These are phyloP conservation scores for Semnopithecus entellus DNA, from an alignment of 2,113 vertebrate genomes.

Conservation along the genomic window DNA sequence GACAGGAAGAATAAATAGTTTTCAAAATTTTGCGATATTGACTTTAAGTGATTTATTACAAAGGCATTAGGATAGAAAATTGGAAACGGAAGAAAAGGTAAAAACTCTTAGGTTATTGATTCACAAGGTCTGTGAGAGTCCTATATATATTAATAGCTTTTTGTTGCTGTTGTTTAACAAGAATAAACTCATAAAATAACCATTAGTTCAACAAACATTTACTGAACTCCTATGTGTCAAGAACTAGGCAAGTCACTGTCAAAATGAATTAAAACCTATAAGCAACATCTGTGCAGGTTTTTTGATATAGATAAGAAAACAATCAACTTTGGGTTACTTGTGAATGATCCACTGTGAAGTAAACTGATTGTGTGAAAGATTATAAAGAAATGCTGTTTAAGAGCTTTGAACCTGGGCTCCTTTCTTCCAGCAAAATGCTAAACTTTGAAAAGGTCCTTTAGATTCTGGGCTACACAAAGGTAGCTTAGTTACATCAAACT, in stretches of 20 bases:
- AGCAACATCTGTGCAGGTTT: neutral
- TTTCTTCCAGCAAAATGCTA: neutral
- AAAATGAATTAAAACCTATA: neutral
- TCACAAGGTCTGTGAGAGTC: neutral
- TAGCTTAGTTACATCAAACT: constrained; percentile 21
- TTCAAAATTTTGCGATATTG: constrained; percentile 1
- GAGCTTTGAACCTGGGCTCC: neutral
- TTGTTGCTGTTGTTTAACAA: constrained; percentile 27
- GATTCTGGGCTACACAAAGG: constrained; percentile 23
- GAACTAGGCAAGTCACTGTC: neutral
- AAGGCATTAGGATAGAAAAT: neutral
- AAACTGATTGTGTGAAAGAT: neutral
- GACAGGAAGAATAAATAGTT: constrained; percentile 22
- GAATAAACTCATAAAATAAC: constrained; percentile 48
- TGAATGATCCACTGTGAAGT: neutral
- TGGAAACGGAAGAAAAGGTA: neutral
- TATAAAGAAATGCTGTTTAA: constrained; percentile 27
- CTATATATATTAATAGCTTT: neutral
- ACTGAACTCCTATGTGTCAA: neutral
- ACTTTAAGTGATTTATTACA: constrained; percentile 39
- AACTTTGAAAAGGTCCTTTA: constrained; percentile 27
- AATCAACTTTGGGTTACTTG: neutral
- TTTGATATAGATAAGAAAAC: constrained; percentile 28
- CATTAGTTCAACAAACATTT: constrained; percentile 31
- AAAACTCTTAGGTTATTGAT: constrained; percentile 17